phyloP scores from a whole-genome alignment of 2,888 invertebrate genomes.

The Sylvicola cinctus region DNA sequence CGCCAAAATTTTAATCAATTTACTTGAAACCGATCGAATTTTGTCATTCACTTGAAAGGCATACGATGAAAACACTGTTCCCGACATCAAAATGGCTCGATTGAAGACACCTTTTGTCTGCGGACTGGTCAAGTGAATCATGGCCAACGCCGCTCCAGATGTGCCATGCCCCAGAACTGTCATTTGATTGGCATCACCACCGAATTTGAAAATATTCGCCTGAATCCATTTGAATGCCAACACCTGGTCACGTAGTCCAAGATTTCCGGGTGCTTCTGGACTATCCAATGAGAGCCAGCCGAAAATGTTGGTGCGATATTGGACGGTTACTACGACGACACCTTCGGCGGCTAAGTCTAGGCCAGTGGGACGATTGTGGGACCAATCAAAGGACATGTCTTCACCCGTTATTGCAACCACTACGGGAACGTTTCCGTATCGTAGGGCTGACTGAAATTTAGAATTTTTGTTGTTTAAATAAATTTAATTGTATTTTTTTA shows the following conservation, averaged over 20 bases:
- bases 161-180: slow-evolving; percentile 63
- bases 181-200: slow-evolving; percentile 58
- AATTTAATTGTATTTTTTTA: slow-evolving; percentile 3
- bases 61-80: slow-evolving; percentile 28
- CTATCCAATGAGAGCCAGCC: slow-evolving; percentile 40
- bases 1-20: slow-evolving; percentile 28
- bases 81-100: slow-evolving; percentile 47
- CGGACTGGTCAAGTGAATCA: slow-evolving; percentile 44
- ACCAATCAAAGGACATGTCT: slow-evolving; percentile 44
- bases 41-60: slow-evolving; percentile 9
- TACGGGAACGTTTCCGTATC: slow-evolving; percentile 38
- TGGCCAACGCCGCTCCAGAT: slow-evolving; percentile 48
- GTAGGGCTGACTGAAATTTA: slow-evolving; percentile 16
- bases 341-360: slow-evolving; percentile 52
- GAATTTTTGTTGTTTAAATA: slow-evolving; percentile 2
- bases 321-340: slow-evolving; percentile 44
- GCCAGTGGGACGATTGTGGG: slow-evolving; percentile 34
- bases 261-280: slow-evolving; percentile 50
- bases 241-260: slow-evolving; percentile 70
- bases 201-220: slow-evolving; percentile 56
- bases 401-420: slow-evolving; percentile 23
- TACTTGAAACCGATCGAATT: not conserved
- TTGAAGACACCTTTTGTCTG: slow-evolving; percentile 34
- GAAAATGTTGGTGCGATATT: slow-evolving; percentile 48
- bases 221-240: slow-evolving; percentile 57